These are phyloP conservation scores for Choloepus hoffmanni DNA, from an alignment of 2,113 vertebrate genomes.

Conservation along the genomic window DNA sequence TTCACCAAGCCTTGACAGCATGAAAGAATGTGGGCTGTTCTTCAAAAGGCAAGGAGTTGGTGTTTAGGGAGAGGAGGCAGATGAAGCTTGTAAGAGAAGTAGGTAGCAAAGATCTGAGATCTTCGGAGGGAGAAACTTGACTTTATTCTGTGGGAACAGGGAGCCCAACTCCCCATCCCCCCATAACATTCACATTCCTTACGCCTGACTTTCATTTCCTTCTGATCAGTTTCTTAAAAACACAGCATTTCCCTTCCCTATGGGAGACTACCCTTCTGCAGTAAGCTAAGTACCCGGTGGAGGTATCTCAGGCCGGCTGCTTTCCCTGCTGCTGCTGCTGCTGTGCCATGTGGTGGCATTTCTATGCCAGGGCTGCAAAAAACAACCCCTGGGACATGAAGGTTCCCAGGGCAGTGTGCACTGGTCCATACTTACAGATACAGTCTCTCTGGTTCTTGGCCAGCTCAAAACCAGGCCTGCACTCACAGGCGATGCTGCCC, in stretches of 20 bases:
- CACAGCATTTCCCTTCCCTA: neutral
- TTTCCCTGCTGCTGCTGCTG: neutral
- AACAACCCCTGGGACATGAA: neutral
- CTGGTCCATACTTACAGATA: constrained; percentile 90
- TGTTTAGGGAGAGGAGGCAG: neutral
- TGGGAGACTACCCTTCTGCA: neutral
- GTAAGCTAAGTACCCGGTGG: neutral
- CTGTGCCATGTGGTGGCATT: neutral
- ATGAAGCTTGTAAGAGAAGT: neutral
- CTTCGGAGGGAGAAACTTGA: neutral
- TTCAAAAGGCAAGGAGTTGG: neutral
- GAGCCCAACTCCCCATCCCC: neutral
- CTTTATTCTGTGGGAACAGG: neutral
- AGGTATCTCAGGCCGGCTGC: neutral
- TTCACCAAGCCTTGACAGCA: neutral
- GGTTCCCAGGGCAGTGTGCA: neutral
- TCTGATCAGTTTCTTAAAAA: neutral
- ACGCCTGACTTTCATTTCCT: constrained; percentile 22
- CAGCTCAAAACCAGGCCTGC: constrained; percentile 97
- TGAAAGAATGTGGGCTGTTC: neutral
- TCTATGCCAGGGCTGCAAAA: constrained; percentile 19
- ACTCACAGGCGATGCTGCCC: constrained; percentile 96
- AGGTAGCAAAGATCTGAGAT: neutral
- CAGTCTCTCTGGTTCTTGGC: constrained; percentile 96
- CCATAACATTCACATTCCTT: neutral